Conservation (phyloP, 2,797 vertebrate species). For the Rhynchotus rufescens region DNA sequence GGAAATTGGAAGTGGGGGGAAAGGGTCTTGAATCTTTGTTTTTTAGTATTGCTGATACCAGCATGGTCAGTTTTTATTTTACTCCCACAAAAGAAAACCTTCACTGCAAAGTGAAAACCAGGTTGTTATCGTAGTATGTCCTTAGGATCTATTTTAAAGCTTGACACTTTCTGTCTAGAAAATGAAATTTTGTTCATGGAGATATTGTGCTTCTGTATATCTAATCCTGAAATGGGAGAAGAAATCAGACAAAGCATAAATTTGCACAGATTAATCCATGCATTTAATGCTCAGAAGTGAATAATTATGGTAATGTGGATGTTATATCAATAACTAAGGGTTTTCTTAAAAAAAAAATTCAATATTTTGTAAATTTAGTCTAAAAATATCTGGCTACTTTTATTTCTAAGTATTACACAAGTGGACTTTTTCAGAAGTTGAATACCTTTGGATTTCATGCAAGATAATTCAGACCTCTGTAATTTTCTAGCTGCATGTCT, state of each 20-base stretch:
- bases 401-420: neutral
- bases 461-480: neutral
- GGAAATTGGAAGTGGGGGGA: neutral
- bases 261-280: neutral
- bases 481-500: neutral
- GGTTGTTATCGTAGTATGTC: neutral
- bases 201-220: neutral
- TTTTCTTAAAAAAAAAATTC: neutral
- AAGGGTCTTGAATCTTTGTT: neutral
- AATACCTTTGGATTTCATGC: neutral
- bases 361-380: neutral
- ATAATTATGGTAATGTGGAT: neutral
- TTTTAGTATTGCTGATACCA: neutral
- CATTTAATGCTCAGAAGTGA: neutral
- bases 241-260: neutral
- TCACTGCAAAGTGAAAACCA: neutral
- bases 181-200: neutral
- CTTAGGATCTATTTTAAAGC: neutral
- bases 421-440: neutral
- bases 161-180: neutral
- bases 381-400: neutral
- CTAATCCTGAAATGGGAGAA: neutral
- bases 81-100: neutral
- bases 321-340: neutral
- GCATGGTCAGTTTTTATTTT: neutral